Percentiles rank a stretch among this genome's conserved stretches.
These are phyloP conservation scores for Bungarus multicinctus DNA, from an alignment of 2,113 vertebrate species.

Conservation along the genomic window DNA sequence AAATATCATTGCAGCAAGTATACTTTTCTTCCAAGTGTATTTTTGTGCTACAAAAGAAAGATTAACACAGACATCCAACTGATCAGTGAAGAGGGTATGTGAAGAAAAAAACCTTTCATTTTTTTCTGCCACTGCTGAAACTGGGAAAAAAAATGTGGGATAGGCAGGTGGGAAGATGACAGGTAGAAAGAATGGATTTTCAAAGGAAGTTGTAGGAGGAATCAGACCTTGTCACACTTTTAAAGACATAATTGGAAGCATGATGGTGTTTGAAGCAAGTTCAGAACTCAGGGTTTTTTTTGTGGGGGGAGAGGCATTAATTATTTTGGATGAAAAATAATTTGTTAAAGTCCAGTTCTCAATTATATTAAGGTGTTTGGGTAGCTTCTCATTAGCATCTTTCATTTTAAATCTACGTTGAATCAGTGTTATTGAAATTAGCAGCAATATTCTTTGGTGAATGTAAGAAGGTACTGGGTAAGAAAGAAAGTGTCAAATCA, in stretches of 20 bases:
- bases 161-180: not conserved
- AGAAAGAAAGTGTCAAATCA: not conserved
- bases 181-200: not conserved
- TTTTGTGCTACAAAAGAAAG: not conserved
- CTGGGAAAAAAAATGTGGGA: not conserved
- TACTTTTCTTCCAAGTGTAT: not conserved
- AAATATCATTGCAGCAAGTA: not conserved
- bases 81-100: not conserved
- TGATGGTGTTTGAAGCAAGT: not conserved
- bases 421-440: not conserved
- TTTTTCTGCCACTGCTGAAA: not conserved
- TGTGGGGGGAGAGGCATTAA: not conserved
- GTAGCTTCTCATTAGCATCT: not conserved
- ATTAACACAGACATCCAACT: not conserved
- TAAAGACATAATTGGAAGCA: not conserved
- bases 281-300: not conserved
- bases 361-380: not conserved
- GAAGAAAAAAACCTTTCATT: not conserved
- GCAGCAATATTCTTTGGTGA: not conserved
- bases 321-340: not conserved
- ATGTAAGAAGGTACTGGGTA: not conserved
- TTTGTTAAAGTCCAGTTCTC: not conserved
- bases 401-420: not conserved
- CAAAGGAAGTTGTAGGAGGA: not conserved
- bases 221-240: not conserved